Conservation (phyloP, 2,113 vertebrate genomes). For the Microtus richardsoni region DNA sequence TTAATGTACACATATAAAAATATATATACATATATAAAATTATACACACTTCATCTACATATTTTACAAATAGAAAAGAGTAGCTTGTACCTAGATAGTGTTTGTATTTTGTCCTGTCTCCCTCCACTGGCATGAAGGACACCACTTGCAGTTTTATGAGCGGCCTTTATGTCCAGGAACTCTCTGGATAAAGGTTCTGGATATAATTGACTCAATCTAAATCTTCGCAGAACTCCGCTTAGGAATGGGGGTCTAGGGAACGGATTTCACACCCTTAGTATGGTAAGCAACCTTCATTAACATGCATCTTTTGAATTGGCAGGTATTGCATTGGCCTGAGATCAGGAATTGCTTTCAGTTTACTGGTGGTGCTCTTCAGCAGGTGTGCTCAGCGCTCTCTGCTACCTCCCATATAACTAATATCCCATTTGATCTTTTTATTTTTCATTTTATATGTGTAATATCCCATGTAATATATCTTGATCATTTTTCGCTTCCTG, state of each 20-base stretch:
- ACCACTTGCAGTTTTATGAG: neutral
- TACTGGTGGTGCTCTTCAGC: neutral
- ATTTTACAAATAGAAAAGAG: constrained; percentile 57
- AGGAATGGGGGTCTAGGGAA: neutral
- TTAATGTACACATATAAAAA: neutral
- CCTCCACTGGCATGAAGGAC: neutral
- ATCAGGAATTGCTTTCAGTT: neutral
- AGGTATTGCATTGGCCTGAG: neutral
- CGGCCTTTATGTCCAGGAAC: neutral
- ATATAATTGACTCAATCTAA: accelerated
- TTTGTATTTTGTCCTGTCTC: constrained; percentile 16
- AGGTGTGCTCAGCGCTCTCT: neutral
- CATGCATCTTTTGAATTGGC: constrained; percentile 28
- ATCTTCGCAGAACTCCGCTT: neutral
- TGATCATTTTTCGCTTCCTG: no score
- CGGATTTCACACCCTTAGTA: neutral
- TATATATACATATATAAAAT: neutral
- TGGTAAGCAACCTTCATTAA: constrained; percentile 19
- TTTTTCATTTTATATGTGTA: no score
- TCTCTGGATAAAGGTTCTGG: constrained; percentile 31
- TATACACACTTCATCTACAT: neutral
- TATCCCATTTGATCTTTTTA: neutral
- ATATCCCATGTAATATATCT: no score
- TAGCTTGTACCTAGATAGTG: neutral
- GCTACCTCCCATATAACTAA: neutral